These are phyloP conservation scores for Hirtodrosophila duncani DNA, from an alignment of 2,888 invertebrate species.

Conservation along the genomic window DNA sequence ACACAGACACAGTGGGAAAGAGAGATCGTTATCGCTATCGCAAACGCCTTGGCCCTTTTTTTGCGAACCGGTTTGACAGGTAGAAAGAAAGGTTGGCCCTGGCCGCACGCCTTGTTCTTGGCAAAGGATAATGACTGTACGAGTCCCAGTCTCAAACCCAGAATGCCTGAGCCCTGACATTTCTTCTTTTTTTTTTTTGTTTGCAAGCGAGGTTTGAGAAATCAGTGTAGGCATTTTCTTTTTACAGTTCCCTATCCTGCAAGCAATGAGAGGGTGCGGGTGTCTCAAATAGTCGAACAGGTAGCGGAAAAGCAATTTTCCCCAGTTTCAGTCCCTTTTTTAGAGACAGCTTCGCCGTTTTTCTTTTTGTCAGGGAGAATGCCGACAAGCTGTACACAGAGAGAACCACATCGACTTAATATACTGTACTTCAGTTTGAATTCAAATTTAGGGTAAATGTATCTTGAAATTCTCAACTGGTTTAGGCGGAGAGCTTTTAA, in stretches of 20 bases:
- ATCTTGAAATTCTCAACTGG: too few relatives aligned
- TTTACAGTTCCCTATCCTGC: conserved; percentile 15
- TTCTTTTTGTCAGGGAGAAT: too few relatives aligned
- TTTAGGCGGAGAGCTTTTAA: too few relatives aligned
- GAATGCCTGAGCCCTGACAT: background rate
- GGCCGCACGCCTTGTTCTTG: conserved; percentile 52
- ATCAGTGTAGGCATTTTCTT: conserved; percentile 45
- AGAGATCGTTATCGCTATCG: conserved; percentile 8
- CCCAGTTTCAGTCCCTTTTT: conserved; percentile 19
- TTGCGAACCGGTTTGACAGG: conserved; percentile 68
- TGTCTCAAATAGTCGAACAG: too few relatives aligned
- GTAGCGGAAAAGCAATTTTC: conserved; percentile 46
- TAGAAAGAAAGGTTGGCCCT: conserved; percentile 31
- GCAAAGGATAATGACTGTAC: conserved; percentile 70
- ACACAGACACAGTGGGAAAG: conserved; percentile 35
- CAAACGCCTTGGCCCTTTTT: conserved; percentile 44
- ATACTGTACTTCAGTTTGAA: too few relatives aligned
- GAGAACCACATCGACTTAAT: too few relatives aligned
- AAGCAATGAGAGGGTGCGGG: too few relatives aligned
- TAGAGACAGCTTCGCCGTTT: conserved; percentile 42
- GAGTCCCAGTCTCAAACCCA: conserved; percentile 16
- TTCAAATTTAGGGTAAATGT: too few relatives aligned
- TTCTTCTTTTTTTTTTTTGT: conserved; percentile 5
- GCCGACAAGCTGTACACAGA: too few relatives aligned
- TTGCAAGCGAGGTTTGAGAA: conserved; percentile 25